These are phyloP conservation scores for Cisticola juncidis DNA, from an alignment of 2,113 vertebrate species.

Conservation along the genomic window DNA sequence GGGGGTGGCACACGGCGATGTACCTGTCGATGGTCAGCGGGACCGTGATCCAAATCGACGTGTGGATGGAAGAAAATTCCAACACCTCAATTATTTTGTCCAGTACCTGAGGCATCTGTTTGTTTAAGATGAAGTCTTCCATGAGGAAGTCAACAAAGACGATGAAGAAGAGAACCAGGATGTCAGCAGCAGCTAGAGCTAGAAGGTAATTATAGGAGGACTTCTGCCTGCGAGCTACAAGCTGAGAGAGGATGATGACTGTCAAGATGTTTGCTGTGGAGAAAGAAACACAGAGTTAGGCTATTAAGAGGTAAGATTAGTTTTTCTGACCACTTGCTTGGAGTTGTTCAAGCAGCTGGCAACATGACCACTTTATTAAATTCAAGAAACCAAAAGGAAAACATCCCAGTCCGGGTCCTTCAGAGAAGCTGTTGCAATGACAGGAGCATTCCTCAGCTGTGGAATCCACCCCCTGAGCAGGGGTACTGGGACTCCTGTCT, in stretches of 20 bases:
- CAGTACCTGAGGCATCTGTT: conserved; percentile 83
- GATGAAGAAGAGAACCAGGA: conserved; percentile 92
- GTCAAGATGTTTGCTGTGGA: conserved; percentile 93
- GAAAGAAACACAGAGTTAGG: conserved; percentile 41
- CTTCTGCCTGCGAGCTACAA: conserved; percentile 94
- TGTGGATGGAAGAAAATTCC: conserved; percentile 97
- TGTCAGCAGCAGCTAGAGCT: conserved; percentile 94
- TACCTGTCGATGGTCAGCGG: conserved; percentile 93
- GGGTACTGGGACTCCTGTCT: neutral
- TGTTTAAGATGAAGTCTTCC: conserved; percentile 90
- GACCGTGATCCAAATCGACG: conserved; percentile 96
- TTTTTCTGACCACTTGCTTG: neutral
- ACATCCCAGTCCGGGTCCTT: rapidly evolving
- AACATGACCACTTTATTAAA: neutral
- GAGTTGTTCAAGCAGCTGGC: neutral
- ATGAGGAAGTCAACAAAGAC: conserved; percentile 95
- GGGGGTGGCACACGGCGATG: conserved; percentile 93
- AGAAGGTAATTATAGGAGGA: conserved; percentile 98
- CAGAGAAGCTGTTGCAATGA: neutral
- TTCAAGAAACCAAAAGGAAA: neutral
- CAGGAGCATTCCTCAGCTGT: neutral
- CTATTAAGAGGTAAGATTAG: neutral
- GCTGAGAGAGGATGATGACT: conserved; percentile 93
- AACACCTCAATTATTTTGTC: conserved; percentile 89
- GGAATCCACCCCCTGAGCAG: neutral